Evolutionary conservation across 2,888 invertebrate genomes (phyloP), one percentile per base, ranked within the genome.

Genomic region (Hofmannophila pseudospretella): DNA sequence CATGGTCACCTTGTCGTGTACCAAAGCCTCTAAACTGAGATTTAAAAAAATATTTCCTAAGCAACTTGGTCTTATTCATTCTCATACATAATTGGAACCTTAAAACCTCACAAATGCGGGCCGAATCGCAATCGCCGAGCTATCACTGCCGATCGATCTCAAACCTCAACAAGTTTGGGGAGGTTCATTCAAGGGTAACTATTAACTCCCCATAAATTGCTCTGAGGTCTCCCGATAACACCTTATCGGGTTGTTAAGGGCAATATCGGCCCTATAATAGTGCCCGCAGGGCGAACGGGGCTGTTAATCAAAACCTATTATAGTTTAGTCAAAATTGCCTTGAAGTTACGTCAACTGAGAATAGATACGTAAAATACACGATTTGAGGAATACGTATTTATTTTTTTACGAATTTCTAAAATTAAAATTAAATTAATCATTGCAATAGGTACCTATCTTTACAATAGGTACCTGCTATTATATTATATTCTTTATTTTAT

Each of bases 181-280:
- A 10, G 16, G 22, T 22, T 22, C 63, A 67, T 69, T 66, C 61
- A 69, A 68, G 76, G 74, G 72, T 70, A 62, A 65, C 78, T 69
- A 76, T 81, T 74, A 79, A 72, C 75, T 74, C 66, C 56, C 69
- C 65, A 76, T 80, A 78, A 81, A 79, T 77, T 69, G 73, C 54
- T 59, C 59, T 52, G 60, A 67, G 72, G 75, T 60, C 60, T 56
- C 48, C 70, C 66, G 81, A 81, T 80, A 80, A 67, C 77, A 72
- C 74, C 68, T 78, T 80, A 81, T 81, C 82, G 76, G 70, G 70
- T 66, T 69, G 74, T 76, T 73, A 69, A 66, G 71, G 61, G 71
- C 68, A 69, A 75, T 80, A 81, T 81, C 74, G 74, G 73, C 19
- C 67, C 68, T 63, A 69, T 74, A 68, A 77, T 76, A 68, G 72